A percentile compares a stretch with the other conserved stretches of the same genome.
phyloP scores from a whole-genome alignment of 2,797 vertebrate genomes.

The Eulemur rubriventer region DNA sequence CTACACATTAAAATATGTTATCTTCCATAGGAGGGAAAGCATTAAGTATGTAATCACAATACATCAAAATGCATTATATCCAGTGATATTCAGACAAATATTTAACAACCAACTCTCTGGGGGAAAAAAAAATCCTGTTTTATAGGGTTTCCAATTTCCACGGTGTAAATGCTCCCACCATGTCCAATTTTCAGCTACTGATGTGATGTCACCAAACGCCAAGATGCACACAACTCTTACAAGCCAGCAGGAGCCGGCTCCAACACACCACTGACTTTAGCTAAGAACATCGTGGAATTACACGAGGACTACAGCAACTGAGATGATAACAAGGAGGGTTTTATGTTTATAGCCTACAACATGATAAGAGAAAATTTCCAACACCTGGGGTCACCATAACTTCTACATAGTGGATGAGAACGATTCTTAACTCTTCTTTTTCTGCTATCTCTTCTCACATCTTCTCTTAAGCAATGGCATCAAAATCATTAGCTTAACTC shows the following conservation, averaged over 20 bases:
- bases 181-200: background rate
- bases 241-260: fast-evolving
- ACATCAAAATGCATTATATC: background rate
- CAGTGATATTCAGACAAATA: background rate
- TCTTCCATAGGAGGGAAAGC: background rate
- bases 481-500: background rate
- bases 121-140: background rate
- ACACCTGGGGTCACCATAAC: background rate
- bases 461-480: background rate
- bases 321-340: background rate
- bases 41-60: background rate
- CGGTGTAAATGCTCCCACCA: background rate
- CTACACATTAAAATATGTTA: background rate
- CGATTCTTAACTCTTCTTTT: background rate
- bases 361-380: background rate
- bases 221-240: fast-evolving
- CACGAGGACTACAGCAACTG: background rate
- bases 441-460: background rate
- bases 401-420: background rate
- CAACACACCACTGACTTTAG: background rate
- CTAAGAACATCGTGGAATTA: background rate
- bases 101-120: background rate
- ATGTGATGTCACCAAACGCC: background rate
- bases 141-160: background rate
- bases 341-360: background rate